phyloP scores from a whole-genome alignment of 1,140 invertebrate species.

The Hylaeus volcanicus region DNA sequence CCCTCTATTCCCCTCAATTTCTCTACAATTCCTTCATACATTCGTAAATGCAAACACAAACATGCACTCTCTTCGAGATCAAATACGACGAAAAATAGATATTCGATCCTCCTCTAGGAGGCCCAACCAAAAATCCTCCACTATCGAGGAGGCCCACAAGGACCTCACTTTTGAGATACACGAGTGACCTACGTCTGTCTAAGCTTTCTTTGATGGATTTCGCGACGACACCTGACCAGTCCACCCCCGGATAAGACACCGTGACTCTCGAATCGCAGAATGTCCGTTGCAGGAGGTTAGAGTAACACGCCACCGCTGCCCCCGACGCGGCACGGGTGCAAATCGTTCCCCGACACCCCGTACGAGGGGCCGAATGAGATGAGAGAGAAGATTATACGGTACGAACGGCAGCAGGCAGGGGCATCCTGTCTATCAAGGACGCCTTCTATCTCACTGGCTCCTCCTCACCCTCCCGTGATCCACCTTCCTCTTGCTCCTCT shows the following conservation, averaged over 20 bases:
- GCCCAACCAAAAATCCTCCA: too few relatives aligned
- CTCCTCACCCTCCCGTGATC: conserved; percentile 65
- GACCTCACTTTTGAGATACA: too few relatives aligned
- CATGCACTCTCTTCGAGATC: too few relatives aligned
- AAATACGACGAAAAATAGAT: too few relatives aligned
- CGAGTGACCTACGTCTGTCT: too few relatives aligned
- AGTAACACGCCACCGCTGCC: conserved; percentile 44
- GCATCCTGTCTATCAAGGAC: conserved; percentile 76
- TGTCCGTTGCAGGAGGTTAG: conserved; percentile 29
- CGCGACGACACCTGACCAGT: too few relatives aligned
- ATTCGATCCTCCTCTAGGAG: too few relatives aligned
- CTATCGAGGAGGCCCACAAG: too few relatives aligned
- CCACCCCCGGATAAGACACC: neutral
- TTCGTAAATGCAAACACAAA: too few relatives aligned
- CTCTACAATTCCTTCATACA: too few relatives aligned
- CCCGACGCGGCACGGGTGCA: conserved; percentile 64
- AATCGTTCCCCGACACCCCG: conserved; percentile 71
- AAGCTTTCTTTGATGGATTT: too few relatives aligned
- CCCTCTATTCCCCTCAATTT: too few relatives aligned
- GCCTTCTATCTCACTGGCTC: conserved; percentile 70
- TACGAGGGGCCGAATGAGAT: conserved; percentile 73
- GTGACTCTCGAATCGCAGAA: conserved; percentile 31
- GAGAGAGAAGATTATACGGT: conserved; percentile 75
- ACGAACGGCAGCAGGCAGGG: conserved; percentile 68
- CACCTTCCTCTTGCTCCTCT: conserved; percentile 43